Conservation (phyloP, 2,797 vertebrate genomes). For the Hipposideros larvatus region DNA sequence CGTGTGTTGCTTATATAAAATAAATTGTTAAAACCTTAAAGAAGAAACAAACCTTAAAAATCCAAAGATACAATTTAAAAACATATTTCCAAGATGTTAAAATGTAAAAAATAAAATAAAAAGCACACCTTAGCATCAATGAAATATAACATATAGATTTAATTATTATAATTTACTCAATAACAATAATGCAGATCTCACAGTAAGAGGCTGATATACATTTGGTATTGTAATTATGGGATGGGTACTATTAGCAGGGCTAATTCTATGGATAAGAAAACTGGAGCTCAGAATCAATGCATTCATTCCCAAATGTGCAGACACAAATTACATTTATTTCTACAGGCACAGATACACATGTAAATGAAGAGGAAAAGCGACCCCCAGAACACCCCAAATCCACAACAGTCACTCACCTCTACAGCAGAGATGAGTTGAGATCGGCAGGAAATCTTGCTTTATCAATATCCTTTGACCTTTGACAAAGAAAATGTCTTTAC, state of each 20-base stretch:
- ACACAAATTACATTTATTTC: background rate
- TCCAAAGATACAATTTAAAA: background rate
- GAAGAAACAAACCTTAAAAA: background rate
- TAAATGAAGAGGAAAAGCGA: background rate
- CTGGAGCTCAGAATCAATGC: background rate
- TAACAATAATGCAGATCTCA: background rate
- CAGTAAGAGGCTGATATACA: too few species aligned
- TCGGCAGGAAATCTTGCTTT: background rate
- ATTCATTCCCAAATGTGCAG: too few species aligned
- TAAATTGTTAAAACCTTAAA: background rate
- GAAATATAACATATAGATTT: background rate
- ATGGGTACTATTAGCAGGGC: too few species aligned
- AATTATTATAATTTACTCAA: background rate
- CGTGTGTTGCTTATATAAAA: background rate
- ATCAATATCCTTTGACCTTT: background rate
- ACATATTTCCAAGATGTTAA: background rate
- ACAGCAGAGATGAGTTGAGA: too few species aligned
- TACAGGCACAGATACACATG: background rate
- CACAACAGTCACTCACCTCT: background rate
- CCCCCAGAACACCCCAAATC: too few species aligned
- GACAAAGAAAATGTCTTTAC: background rate
- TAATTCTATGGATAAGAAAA: background rate
- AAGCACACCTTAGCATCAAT: background rate
- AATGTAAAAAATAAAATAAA: background rate
- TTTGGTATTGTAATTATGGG: too few species aligned